These are phyloP conservation scores for Eolophus roseicapilla DNA, from an alignment of 2,113 vertebrate genomes.

Conservation along the genomic window DNA sequence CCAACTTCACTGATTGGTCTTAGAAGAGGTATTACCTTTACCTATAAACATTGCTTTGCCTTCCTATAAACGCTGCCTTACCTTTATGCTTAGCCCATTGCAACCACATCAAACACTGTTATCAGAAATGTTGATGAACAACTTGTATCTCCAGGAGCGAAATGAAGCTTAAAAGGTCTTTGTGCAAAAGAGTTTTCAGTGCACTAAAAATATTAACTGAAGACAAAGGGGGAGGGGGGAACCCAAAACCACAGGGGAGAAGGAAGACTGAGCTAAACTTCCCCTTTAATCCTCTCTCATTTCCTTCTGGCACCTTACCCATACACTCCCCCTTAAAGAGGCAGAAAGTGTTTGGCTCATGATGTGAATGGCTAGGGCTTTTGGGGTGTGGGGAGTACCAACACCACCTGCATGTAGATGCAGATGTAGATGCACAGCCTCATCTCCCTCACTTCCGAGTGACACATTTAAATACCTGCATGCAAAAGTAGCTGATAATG, in stretches of 20 bases:
- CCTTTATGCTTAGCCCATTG: background rate
- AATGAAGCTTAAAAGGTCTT: background rate
- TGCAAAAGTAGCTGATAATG: background rate
- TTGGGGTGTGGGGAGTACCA: background rate
- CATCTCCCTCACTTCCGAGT: background rate
- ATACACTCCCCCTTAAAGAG: background rate
- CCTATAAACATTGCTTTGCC: conserved; percentile 15
- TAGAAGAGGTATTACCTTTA: background rate
- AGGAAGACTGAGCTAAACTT: background rate
- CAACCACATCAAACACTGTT: conserved; percentile 34
- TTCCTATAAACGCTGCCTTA: background rate
- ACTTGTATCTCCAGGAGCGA: background rate
- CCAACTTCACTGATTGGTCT: background rate
- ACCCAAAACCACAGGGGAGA: background rate
- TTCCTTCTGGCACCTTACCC: background rate
- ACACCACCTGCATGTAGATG: background rate
- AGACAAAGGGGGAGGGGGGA: background rate
- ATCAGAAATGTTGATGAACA: background rate
- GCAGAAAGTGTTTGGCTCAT: background rate
- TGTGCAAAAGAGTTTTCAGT: background rate
- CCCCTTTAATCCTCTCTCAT: background rate
- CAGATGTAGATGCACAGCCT: background rate
- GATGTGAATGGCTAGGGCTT: background rate
- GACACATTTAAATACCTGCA: background rate
- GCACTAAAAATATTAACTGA: background rate